Evolutionary conservation across 2,888 invertebrate species (phyloP), one percentile per base, ranked within the genome.

Genomic region (Ophioninae sp.): DNA sequence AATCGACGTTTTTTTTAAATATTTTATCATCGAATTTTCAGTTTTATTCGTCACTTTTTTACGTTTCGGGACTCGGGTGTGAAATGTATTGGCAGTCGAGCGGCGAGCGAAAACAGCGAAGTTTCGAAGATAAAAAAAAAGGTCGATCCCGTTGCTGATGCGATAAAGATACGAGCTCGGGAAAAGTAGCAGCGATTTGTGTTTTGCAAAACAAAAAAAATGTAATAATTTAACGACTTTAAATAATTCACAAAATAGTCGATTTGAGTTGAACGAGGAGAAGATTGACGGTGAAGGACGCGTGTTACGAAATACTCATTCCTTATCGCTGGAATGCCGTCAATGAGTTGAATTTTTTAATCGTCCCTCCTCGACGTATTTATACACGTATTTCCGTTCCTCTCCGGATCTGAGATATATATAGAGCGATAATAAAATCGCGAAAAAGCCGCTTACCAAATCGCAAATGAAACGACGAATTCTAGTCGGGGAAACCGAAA

Each of bases 341-440:
- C 39, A 10, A 56, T 37, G 59, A 77, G 76, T 79, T 79, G 68
- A 30, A 83, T 83, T 79, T 79, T 75, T 76, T 61, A 44, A 50
- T 30, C 70, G 30, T 21, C 39, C 41, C 56, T 30, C 56, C 41
- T 57, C 79, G 62, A 67, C 68, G 17, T 50, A 50, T 41, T 0
- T 50, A 50, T 50, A 50, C 50, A 20, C 74, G 20, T 64, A 44
- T 44, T 20, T 30, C 20, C 13, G 61, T 61, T 30, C 44, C 64
- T 59, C 56, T n/a, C 62, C 76, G 20, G 57, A 50, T 68, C 73
- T 59, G 30, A 72, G 70, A 74, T 44, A 70, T 13, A 41, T 7
- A 39, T 39, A 23, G 56, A 23, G 75, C 30, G 62, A 20, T 62
- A 72, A 30, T 21, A 61, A 8, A 17, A 23, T 10, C 21, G 44